Base-by-base conservation (phyloP, 2,113 vertebrate genomes). In the Myotis yumanensis region DNA sequence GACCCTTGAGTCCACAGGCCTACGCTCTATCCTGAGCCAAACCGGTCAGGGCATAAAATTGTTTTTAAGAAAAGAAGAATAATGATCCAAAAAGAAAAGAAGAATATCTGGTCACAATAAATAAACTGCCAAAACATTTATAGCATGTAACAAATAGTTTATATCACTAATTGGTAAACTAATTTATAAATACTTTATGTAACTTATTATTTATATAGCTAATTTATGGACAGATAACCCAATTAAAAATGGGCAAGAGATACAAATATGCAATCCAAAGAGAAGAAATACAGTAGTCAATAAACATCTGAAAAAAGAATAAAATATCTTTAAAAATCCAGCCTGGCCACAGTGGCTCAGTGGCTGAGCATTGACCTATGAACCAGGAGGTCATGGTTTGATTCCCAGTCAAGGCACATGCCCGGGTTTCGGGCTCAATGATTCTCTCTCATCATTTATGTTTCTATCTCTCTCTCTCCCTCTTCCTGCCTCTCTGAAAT, bases 121-220 rank as follows among this genome's bases (percentile, higher is more conserved):
- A 91, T 25, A 82, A 48, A 94, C n/a, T 82, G n/a, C 43, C 52
- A 79, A 62, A 84, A 72, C 57, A 82, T 82, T 62, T 66, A 72
- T 14, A 77, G 59, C 23, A 81, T n/a, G 7, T 40, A 16, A 40
- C 5, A 87, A 80, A 37, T 18, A 46, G 57, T 64, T 92, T 64
- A 57, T 72, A 25, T 73, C 52, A 46, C 35, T 89, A 76, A 69
- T 51, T 71, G 35, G 30, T 76, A 83, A 83, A 43, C 77, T 95
- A 76, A 89, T 62, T 88, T 62, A 92, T 68, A 69, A 80, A 86
- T 20, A 87, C 20, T 77, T 52, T 22, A 52, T 75, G 15, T 81
- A 69, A 76, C 87, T 87, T 87, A 71, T 66, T 22, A 92, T 69
- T 93, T 69, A n/a, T 18, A 73, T 35, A 90, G 51, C 76, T 87